A percentile compares a stretch with the other conserved stretches of the same genome.
phyloP scores from a whole-genome alignment of 1,140 invertebrate genomes.

The Drosophila sechellia region DNA sequence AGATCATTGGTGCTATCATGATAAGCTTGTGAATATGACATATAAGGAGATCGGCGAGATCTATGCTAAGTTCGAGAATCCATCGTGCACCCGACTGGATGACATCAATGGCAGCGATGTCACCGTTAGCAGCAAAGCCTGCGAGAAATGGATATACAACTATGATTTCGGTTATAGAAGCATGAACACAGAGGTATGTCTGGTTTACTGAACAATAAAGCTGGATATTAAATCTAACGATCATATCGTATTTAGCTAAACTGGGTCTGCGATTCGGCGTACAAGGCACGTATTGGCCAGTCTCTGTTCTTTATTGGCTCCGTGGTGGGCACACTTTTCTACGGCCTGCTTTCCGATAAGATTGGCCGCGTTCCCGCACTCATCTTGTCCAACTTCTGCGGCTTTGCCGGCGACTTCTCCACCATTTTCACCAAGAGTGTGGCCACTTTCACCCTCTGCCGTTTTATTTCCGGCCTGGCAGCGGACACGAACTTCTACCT shows the following conservation, averaged over 20 bases:
- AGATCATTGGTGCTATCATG: conserved; percentile 84
- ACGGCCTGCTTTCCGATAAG: conserved; percentile 87
- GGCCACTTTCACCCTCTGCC: conserved; percentile 85
- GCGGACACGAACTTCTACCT: conserved; percentile 88
- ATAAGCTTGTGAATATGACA: conserved; percentile 78
- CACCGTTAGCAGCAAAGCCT: conserved; percentile 71
- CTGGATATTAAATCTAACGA: not conserved
- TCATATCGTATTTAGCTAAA: conserved; percentile 83
- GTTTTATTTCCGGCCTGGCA: conserved; percentile 87
- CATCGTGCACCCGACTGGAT: conserved; percentile 72
- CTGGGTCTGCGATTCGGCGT: conserved; percentile 87
- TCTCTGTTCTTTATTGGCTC: conserved; percentile 87
- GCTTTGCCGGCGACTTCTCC: conserved; percentile 86
- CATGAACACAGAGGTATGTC: conserved; percentile 86
- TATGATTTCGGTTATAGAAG: conserved; percentile 86
- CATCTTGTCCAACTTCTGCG: conserved; percentile 86
- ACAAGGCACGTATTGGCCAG: conserved; percentile 87
- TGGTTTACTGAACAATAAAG: not conserved
- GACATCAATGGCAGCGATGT: conserved; percentile 58
- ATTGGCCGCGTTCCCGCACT: conserved; percentile 87
- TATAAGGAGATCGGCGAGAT: conserved; percentile 78
- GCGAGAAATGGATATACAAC: conserved; percentile 85
- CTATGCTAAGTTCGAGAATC: conserved; percentile 69
- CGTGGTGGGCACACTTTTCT: conserved; percentile 86
- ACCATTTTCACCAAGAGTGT: conserved; percentile 86